Evolutionary conservation across 2,888 invertebrate genomes (phyloP).

Genomic region (Caenorhabditis japonica): DNA sequence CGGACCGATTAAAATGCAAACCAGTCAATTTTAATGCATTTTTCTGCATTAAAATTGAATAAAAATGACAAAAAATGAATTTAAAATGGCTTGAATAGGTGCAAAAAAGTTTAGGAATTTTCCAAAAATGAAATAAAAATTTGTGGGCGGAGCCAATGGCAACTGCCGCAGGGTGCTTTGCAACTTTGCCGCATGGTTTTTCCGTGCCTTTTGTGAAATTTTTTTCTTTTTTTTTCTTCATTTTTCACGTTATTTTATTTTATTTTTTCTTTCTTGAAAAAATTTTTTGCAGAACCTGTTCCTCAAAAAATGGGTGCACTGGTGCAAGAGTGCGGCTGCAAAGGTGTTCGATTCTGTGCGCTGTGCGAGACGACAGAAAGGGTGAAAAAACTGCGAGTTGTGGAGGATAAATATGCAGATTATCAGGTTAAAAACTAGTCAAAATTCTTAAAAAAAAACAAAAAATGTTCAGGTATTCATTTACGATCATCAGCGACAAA

Average conservation of each 20-base stretch:
- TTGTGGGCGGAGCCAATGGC: neutral
- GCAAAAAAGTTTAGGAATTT: constrained; percentile 3
- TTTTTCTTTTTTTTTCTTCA: neutral
- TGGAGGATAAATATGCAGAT: constrained; percentile 47
- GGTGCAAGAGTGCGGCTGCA: constrained; percentile 86
- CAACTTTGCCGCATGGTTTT: constrained; percentile 9
- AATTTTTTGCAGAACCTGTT: no score
- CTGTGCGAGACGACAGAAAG: constrained; percentile 85
- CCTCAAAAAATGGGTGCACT: constrained; percentile 26
- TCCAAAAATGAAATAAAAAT: constrained; percentile 5
- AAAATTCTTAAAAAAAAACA: no score
- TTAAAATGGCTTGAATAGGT: neutral
- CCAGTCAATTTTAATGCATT: no score
- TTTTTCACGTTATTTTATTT: neutral
- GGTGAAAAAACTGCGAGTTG: constrained; percentile 72
- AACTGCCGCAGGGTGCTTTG: constrained; percentile 1
- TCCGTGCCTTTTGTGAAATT: neutral
- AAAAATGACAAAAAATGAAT: neutral
- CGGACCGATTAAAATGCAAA: no score
- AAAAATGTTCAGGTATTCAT: constrained; percentile 43
- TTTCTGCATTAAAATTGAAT: neutral
- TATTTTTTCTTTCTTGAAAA: neutral
- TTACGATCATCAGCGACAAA: constrained; percentile 43
- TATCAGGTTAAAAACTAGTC: constrained; percentile 35
- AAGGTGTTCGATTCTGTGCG: constrained; percentile 90